Percentiles rank a stretch among this genome's conserved stretches.
Evolutionary conservation across 2,113 vertebrate species (phyloP).

Genomic region (Coptodon bakossiorum): DNA sequence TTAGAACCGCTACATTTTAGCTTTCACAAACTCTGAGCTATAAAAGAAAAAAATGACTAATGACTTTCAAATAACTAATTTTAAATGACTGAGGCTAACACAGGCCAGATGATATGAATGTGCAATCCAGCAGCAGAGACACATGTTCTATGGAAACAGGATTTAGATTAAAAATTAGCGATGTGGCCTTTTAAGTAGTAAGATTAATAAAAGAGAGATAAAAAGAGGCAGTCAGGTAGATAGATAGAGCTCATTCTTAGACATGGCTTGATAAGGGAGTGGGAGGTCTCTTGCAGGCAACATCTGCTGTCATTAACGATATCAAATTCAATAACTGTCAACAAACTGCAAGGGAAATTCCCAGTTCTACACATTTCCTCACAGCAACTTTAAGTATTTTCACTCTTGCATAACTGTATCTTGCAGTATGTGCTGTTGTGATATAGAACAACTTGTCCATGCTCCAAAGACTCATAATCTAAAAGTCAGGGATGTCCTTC

Average conservation of each 20-base stretch:
- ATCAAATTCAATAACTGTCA: background rate
- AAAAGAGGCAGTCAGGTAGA: background rate
- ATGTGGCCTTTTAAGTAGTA: background rate
- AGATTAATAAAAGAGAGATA: background rate
- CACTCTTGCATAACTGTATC: background rate
- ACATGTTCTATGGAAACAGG: background rate
- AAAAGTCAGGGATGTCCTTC: conserved; percentile 17
- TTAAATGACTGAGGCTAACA: background rate
- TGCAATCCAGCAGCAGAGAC: background rate
- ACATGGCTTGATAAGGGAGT: background rate
- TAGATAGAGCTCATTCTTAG: background rate
- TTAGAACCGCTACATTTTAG: background rate
- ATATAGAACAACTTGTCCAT: background rate
- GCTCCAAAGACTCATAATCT: conserved; percentile 26
- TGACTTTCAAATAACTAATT: background rate
- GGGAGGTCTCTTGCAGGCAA: background rate
- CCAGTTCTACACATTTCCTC: background rate
- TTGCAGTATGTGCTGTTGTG: background rate
- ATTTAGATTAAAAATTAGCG: background rate
- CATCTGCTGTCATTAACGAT: background rate
- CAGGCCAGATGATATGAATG: background rate
- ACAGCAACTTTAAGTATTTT: background rate
- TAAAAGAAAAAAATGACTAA: background rate
- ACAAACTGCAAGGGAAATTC: background rate
- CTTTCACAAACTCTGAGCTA: background rate